Evolutionary conservation across 2,888 invertebrate genomes (phyloP), one percentile per base, ranked within the genome.

Genomic region (Pyrochroa serraticornis): DNA sequence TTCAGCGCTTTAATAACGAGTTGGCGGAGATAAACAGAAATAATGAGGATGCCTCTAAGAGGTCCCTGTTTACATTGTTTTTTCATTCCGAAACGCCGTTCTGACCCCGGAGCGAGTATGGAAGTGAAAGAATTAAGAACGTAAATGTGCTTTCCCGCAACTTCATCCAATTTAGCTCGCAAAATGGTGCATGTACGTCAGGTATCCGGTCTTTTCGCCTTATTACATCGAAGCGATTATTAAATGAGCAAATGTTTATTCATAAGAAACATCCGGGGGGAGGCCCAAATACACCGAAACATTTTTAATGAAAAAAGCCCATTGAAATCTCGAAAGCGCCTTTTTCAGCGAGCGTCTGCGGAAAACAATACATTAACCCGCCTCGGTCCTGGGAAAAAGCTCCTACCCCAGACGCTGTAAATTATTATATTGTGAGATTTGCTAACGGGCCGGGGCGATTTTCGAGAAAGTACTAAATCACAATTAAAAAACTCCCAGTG

Each of bases 391-490:
- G 22, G 22, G 3, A 5, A 22, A 22, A 22, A 22, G 5, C n/a
- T 22, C 22, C 22, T 5, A 22, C 22, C 22, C 22, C 45, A 61
- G 55, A 50, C 51, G 55, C 43, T 38, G 57, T 57, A 57, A 61
- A 61, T 52, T 52, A 22, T 22, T 22, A 61, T 61, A 53, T 50
- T 38, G 42, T 33, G 33, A 58, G 60, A 61, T 57, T 61, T 45
- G 60, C 50, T 43, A 57, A 41, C 51, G 41, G 41, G 32, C 49
- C 42, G 13, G 22, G 32, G 46, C 46, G 55, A 60, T 35, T 60
- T 55, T 33, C 44, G 44, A 37, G 38, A 22, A 37, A 14, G 52
- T 44, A 37, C 45, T 52, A 52, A 52, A 52, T 52, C 52, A 52
- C 52, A 52, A 52, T 52, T 52, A 52, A 52, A 52, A 50, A 52